phyloP scores from a whole-genome alignment of 2,888 invertebrate species.

The Cantharis rufa region DNA sequence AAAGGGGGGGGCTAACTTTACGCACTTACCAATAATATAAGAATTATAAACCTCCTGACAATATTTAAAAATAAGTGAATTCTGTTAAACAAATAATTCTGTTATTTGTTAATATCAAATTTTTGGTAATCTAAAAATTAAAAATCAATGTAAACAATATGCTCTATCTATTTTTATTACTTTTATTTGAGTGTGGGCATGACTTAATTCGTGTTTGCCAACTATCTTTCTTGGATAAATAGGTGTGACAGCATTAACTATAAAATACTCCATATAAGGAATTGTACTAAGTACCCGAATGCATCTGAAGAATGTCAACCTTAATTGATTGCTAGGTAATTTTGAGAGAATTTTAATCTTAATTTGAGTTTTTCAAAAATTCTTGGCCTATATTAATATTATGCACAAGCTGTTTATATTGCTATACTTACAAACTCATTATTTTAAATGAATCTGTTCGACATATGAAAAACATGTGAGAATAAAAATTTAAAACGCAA shows the following conservation, averaged over 20 bases:
- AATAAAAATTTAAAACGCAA: background rate
- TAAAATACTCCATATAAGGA: conserved; percentile 24
- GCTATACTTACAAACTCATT: background rate
- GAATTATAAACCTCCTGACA: background rate
- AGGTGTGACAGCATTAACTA: conserved; percentile 22
- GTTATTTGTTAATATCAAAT: background rate
- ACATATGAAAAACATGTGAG: background rate
- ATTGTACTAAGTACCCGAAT: conserved; percentile 17
- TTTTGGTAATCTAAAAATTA: background rate
- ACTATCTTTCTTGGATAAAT: conserved; percentile 14
- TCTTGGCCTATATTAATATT: background rate
- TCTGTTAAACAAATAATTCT: no score
- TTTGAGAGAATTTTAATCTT: background rate
- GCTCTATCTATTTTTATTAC: background rate
- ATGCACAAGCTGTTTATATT: background rate
- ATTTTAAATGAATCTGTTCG: background rate
- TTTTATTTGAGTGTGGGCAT: background rate
- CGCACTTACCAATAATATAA: no score
- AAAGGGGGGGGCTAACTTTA: no score
- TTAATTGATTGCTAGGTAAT: background rate
- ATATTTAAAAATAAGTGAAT: background rate
- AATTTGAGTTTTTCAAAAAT: background rate
- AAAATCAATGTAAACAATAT: background rate
- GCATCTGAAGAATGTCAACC: conserved; percentile 11
- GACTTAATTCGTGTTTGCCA: background rate